Evolutionary conservation across 1,140 invertebrate species (phyloP).

Genomic region (Achroia grisella): DNA sequence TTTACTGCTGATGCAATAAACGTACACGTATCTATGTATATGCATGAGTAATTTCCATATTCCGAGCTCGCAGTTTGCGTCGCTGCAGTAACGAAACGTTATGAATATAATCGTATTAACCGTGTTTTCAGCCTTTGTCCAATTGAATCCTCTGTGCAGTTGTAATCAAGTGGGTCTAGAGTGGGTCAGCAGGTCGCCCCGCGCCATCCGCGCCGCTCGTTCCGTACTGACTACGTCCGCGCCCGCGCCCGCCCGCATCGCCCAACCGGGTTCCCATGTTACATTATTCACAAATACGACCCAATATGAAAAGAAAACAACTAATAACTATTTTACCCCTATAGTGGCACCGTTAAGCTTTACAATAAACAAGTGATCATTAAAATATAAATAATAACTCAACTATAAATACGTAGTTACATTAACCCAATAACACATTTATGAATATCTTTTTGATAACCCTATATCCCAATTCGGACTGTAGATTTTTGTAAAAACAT

Average conservation of each 20-base stretch:
- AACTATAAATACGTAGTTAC: no score
- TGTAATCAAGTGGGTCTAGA: slow-evolving; percentile 41
- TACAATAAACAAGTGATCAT: no score
- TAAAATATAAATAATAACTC: no score
- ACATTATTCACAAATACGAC: slow-evolving; percentile 28
- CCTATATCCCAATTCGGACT: no score
- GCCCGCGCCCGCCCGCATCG: slow-evolving; percentile 26
- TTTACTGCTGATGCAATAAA: no score
- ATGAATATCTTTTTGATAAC: no score
- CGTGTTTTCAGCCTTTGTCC: slow-evolving; percentile 50
- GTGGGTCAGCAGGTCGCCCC: slow-evolving; percentile 54
- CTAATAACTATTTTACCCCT: slow-evolving; percentile 19
- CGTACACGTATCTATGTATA: background rate
- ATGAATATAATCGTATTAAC: slow-evolving; percentile 49
- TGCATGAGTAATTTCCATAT: slow-evolving; percentile 13
- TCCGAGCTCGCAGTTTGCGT: slow-evolving; percentile 12
- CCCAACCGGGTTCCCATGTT: slow-evolving; percentile 30
- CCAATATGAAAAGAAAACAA: slow-evolving; percentile 19
- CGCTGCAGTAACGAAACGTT: slow-evolving; percentile 14
- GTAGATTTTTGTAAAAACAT: no score
- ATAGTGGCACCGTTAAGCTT: slow-evolving; percentile 5
- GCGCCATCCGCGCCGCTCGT: background rate
- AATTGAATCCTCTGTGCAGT: slow-evolving; percentile 49
- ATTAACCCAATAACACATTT: no score
- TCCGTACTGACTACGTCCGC: no score